Base-by-base conservation (phyloP, 2,113 vertebrate genomes). In the Motacilla alba region DNA sequence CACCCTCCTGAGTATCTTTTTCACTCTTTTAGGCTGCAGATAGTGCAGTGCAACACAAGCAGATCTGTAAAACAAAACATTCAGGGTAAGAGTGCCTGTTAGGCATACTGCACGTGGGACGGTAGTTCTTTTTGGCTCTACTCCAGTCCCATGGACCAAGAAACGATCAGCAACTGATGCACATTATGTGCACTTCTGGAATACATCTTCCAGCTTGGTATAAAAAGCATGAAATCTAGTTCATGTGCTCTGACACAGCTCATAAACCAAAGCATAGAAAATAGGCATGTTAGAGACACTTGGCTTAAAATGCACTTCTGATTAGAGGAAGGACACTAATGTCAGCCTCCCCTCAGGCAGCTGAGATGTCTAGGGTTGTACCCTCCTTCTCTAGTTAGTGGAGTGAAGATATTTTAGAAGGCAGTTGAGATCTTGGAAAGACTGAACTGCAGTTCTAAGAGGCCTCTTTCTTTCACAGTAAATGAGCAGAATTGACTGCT, bases 81-180 rank as follows among this genome's bases (percentile, higher is more conserved):
- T 68, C 1, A 1, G 18, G 52, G 23, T 37, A 72, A 87, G 46
- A 50, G 15, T 16, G 6, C 7, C 31, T 84, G 11, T 28, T 84
- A 37, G 60, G 18, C 21, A 33, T 33, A 13, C 18, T 26, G 33
- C 11, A 26, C 6, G 5, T 1, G 3, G 7, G 1, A 70, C 4
- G 3, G 6, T 70, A 50, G 87, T 81, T 87, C 31, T 50, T 20
- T 81, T 78, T 75, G 56, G 6, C 7, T 89, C 11, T 31, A 19
- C 5, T 74, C 10, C 13, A 50, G n/a, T 30, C 22, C 21, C 16
- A 10, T 24, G 43, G 33, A 59, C 10, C 15, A 43, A 87, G 67
- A 16, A 75, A 3, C 20, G 67, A 8, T 4, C 17, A 77, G 26
- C 15, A 87, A 84, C 7, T 13, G 18, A 24, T 91, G 30, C 18